Conservation (phyloP, 2,888 invertebrate genomes). For the Ctena decussata region DNA sequence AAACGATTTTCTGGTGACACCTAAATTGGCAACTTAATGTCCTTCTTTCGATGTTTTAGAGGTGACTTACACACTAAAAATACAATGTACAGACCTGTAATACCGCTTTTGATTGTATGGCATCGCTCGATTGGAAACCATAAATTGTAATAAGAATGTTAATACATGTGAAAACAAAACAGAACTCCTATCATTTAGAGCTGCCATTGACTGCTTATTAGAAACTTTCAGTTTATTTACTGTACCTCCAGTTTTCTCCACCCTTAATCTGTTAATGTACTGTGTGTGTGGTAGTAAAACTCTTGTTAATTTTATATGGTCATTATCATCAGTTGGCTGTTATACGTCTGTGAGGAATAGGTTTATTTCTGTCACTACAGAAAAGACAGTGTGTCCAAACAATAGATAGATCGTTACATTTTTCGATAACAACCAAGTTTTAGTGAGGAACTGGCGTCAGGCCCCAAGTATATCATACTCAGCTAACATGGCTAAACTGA, state of each 20-base stretch:
- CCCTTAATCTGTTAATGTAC: background rate
- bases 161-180: background rate
- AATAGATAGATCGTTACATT: background rate
- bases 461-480: background rate
- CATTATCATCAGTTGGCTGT: background rate
- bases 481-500: background rate
- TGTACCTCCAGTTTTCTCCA: background rate
- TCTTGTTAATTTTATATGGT: background rate
- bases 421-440: conserved; percentile 15
- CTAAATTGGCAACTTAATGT: no score
- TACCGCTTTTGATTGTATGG: no score
- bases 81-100: no score
- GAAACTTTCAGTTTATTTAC: background rate
- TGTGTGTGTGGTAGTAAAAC: background rate
- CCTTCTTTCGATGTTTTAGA: no score
- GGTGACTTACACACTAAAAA: no score
- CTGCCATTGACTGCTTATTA: background rate
- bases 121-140: no score
- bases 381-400: background rate
- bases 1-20: no score
- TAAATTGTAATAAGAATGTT: no score
- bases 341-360: background rate
- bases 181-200: background rate
- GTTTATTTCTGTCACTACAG: background rate
- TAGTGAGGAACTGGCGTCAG: conserved; percentile 19